Conservation (phyloP, 2,888 invertebrate species). For the Ferdinandea cuprea region DNA sequence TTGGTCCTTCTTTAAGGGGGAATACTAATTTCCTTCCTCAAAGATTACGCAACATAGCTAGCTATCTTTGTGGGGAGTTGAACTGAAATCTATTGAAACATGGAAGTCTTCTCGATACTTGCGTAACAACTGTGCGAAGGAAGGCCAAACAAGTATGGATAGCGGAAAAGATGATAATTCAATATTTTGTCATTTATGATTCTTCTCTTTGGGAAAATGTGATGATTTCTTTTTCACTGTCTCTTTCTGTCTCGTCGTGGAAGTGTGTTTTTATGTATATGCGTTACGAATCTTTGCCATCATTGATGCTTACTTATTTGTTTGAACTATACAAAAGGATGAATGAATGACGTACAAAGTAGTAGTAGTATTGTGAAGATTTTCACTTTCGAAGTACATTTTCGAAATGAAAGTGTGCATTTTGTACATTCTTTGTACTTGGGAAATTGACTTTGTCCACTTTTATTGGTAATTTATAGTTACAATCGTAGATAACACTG, state of each 20-base stretch:
- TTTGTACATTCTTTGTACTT: too few species aligned
- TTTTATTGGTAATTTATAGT: too few species aligned
- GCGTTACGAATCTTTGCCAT: slow-evolving; percentile 38
- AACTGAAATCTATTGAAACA: slow-evolving; percentile 21
- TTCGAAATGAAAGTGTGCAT: too few species aligned
- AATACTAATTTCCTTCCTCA: slow-evolving; percentile 50
- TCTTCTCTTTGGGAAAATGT: slow-evolving; percentile 17
- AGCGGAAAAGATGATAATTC: slow-evolving; percentile 42
- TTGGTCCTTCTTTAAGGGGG: slow-evolving; percentile 34
- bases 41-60: slow-evolving; percentile 21
- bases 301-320: slow-evolving; percentile 23
- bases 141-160: neutral
- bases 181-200: slow-evolving; percentile 49
- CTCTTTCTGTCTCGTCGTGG: slow-evolving; percentile 4
- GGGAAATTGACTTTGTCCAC: too few species aligned
- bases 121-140: neutral
- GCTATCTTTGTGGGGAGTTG: neutral
- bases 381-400: too few species aligned
- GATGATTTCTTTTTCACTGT: slow-evolving; percentile 21
- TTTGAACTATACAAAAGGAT: slow-evolving; percentile 17
- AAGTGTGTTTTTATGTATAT: slow-evolving; percentile 52
- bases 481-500: too few species aligned
- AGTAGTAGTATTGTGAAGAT: too few species aligned
- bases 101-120: slow-evolving; percentile 26
- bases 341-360: slow-evolving; percentile 5